These are phyloP conservation scores for Eupithecia vulgata DNA, from an alignment of 2,888 invertebrate species.

Conservation along the genomic window DNA sequence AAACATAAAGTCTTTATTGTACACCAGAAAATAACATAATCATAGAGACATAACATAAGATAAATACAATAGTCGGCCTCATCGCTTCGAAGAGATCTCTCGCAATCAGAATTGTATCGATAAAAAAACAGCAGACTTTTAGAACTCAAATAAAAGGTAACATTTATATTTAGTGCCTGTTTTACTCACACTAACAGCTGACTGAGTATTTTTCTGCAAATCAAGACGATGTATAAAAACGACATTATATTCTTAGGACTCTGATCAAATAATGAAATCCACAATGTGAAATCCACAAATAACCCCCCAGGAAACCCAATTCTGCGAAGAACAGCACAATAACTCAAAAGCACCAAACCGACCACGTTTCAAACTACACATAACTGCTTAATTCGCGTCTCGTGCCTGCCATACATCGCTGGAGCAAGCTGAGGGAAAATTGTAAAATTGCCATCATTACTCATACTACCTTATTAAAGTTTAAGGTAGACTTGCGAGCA, in stretches of 20 bases:
- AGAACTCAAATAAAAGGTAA: neutral
- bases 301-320: neutral
- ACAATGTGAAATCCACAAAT: neutral
- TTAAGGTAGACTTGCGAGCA: constrained; percentile 57
- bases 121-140: too few relatives aligned
- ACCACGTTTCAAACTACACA: neutral
- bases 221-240: neutral
- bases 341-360: neutral
- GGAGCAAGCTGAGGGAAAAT: constrained; percentile 59
- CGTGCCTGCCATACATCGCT: constrained; percentile 51
- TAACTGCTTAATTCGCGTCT: constrained; percentile 52
- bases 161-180: neutral
- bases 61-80: too few relatives aligned
- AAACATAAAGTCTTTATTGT: too few relatives aligned
- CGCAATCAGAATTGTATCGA: too few relatives aligned
- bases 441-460: constrained; percentile 65
- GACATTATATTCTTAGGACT: too few relatives aligned
- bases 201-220: neutral
- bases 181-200: neutral
- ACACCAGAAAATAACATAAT: too few relatives aligned
- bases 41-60: too few relatives aligned
- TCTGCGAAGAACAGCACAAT: neutral
- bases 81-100: too few relatives aligned
- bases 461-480: constrained; percentile 78
- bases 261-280: constrained; percentile 1